phyloP scores from a whole-genome alignment of 1,140 invertebrate genomes.

The Mizuhopecten yessoensis region DNA sequence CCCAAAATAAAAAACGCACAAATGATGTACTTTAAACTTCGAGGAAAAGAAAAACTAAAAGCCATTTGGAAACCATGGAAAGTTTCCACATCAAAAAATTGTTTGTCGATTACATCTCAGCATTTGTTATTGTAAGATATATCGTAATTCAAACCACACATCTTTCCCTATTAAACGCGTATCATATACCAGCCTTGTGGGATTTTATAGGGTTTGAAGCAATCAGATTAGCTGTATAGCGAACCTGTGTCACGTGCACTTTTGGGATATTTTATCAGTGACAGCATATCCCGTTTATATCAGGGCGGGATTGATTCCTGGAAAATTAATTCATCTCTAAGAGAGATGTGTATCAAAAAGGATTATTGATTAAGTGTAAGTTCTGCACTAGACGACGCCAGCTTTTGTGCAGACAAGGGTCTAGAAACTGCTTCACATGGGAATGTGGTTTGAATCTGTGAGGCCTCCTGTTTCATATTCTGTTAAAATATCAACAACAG shows the following conservation, averaged over 20 bases:
- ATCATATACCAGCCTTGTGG: slow-evolving; percentile 5
- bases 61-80: neutral
- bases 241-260: neutral
- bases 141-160: slow-evolving; percentile 34
- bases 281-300: neutral
- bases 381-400: neutral
- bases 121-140: neutral
- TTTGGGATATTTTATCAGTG: neutral
- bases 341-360: neutral
- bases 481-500: neutral
- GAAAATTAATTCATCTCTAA: neutral
- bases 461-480: neutral
- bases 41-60: neutral
- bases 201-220: neutral
- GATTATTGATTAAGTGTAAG: neutral
- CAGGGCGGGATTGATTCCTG: neutral
- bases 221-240: neutral
- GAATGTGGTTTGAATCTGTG: neutral
- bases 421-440: neutral
- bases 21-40: neutral
- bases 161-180: neutral
- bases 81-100: neutral
- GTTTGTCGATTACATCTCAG: neutral
- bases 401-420: neutral
- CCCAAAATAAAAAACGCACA: neutral